phyloP scores from a whole-genome alignment of 2,113 vertebrate species.

The Merops nubicus region DNA sequence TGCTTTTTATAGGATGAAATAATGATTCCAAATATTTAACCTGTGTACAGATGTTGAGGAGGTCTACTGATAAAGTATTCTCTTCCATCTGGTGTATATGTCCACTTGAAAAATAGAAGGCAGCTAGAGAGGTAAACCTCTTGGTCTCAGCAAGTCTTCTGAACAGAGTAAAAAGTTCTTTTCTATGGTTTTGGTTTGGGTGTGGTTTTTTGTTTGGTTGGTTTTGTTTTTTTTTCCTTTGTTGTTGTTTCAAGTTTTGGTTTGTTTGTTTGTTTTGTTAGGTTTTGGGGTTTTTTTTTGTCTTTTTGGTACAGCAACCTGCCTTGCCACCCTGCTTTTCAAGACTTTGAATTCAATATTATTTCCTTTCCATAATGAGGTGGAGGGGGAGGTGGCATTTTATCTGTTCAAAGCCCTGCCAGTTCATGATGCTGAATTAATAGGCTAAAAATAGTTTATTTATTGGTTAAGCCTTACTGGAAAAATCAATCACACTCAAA shows the following conservation, averaged over 20 bases:
- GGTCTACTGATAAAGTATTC: rapidly evolving
- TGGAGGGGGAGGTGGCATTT: rapidly evolving
- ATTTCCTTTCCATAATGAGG: background rate
- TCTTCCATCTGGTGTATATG: background rate
- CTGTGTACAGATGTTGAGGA: background rate
- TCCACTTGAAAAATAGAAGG: background rate
- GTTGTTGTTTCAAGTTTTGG: too few relatives aligned
- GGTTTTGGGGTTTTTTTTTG: background rate
- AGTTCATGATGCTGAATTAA: background rate
- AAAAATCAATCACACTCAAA: background rate
- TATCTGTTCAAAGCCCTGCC: background rate
- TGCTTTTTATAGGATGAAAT: background rate
- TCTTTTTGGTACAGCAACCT: background rate
- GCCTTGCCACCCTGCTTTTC: background rate
- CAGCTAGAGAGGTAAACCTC: background rate
- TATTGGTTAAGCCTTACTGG: background rate
- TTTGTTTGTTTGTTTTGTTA: too few relatives aligned
- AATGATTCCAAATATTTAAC: background rate
- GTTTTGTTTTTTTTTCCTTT: background rate
- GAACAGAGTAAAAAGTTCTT: background rate
- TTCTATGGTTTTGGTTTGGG: too few relatives aligned
- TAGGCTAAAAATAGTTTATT: background rate
- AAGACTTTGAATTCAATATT: background rate
- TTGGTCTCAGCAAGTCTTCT: background rate
- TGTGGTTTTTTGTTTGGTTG: too few relatives aligned